Evolutionary conservation across 2,888 invertebrate species (phyloP).

Genomic region (Acrocyrtus sp.): DNA sequence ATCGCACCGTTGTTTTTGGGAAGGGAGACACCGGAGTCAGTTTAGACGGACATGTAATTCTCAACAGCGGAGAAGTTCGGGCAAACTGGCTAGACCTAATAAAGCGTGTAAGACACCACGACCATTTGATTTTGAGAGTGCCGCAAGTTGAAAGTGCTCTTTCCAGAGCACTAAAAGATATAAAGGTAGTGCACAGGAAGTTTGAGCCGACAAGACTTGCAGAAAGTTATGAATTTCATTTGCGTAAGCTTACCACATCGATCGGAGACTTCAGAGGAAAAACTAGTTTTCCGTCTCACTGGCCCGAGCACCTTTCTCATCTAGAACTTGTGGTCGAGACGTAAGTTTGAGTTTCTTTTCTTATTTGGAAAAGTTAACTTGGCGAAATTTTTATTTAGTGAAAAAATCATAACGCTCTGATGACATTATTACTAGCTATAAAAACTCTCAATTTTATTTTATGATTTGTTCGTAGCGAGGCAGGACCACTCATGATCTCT

Average conservation of each 20-base stretch:
- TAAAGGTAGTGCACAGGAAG: slow-evolving; percentile 87
- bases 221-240: slow-evolving; percentile 83
- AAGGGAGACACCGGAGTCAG: slow-evolving; percentile 92
- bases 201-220: slow-evolving; percentile 93
- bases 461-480: slow-evolving; percentile 76
- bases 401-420: no score
- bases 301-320: slow-evolving; percentile 78
- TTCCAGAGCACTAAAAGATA: slow-evolving; percentile 83
- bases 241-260: slow-evolving; percentile 85
- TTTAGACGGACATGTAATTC: slow-evolving; percentile 87
- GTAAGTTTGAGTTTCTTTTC: no score
- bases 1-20: slow-evolving; percentile 84
- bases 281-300: slow-evolving; percentile 75
- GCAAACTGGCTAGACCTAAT: slow-evolving; percentile 94
- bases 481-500: slow-evolving; percentile 92
- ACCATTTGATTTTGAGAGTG: slow-evolving; percentile 77
- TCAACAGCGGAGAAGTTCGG: slow-evolving; percentile 92
- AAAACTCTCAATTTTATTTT: background rate
- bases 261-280: slow-evolving; percentile 79
- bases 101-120: slow-evolving; percentile 77
- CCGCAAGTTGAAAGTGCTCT: slow-evolving; percentile 87
- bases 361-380: no score
- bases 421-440: no score
- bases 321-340: slow-evolving; percentile 90
- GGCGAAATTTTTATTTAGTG: no score